These are phyloP conservation scores for Riptortus pedestris DNA, from an alignment of 1,140 invertebrate genomes.

Conservation along the genomic window DNA sequence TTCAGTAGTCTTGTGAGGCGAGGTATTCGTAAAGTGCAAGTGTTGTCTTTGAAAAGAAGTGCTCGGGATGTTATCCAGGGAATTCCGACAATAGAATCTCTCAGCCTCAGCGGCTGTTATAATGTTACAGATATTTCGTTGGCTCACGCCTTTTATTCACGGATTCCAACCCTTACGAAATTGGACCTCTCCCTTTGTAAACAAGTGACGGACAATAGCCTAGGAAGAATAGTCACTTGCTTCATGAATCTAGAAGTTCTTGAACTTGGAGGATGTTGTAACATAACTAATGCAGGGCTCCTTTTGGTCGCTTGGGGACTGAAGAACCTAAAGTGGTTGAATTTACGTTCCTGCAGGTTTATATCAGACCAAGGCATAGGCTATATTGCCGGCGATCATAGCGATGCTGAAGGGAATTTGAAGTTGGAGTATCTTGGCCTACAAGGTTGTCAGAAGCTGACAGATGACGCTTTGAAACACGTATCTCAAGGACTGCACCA, in stretches of 20 bases:
- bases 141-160: slow-evolving; percentile 63
- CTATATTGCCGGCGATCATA: slow-evolving; percentile 63
- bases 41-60: slow-evolving; percentile 61
- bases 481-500: slow-evolving; percentile 67
- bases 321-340: slow-evolving; percentile 68
- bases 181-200: slow-evolving; percentile 88
- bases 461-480: slow-evolving; percentile 78
- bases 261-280: slow-evolving; percentile 81
- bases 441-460: slow-evolving; percentile 88
- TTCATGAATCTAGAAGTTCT: slow-evolving; percentile 78
- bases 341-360: slow-evolving; percentile 83
- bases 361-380: slow-evolving; percentile 82
- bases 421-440: slow-evolving; percentile 70
- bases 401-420: slow-evolving; percentile 52
- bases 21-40: slow-evolving; percentile 79
- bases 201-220: slow-evolving; percentile 77
- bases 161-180: slow-evolving; percentile 59
- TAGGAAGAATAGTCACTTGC: slow-evolving; percentile 70
- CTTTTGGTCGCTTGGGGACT: slow-evolving; percentile 75
- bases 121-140: slow-evolving; percentile 76
- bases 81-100: slow-evolving; percentile 71
- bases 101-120: slow-evolving; percentile 87
- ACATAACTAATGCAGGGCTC: slow-evolving; percentile 78
- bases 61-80: slow-evolving; percentile 76
- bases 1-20: slow-evolving; percentile 75